These are phyloP conservation scores for Ciona savignyi DNA, from an alignment of 23 tunicate species.

Conservation along the genomic window DNA sequence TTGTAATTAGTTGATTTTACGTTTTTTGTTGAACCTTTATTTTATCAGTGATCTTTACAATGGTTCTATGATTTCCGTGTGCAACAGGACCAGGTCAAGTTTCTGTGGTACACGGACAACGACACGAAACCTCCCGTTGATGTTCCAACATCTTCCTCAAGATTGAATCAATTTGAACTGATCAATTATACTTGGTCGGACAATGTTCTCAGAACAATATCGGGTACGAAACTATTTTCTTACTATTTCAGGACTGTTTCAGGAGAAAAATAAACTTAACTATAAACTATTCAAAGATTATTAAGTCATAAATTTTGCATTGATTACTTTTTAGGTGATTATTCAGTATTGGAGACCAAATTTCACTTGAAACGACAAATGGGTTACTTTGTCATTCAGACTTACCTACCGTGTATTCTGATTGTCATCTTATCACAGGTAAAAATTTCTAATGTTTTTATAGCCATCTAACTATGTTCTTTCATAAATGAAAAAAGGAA, in stretches of 20 bases:
- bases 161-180: constrained; percentile 77
- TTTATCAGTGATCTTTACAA: too few species aligned
- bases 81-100: constrained; percentile 66
- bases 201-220: constrained; percentile 26
- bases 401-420: constrained; percentile 87
- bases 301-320: too few species aligned
- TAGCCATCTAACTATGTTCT: too few species aligned
- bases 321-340: too few species aligned
- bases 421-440: constrained; percentile 95
- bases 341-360: constrained; percentile 53
- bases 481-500: too few species aligned
- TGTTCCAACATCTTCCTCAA: constrained; percentile 42
- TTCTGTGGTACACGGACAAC: constrained; percentile 40
- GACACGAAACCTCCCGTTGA: constrained; percentile 46
- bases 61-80: too few species aligned
- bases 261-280: too few species aligned
- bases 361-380: constrained; percentile 74
- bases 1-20: too few species aligned
- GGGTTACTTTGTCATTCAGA: constrained; percentile 91
- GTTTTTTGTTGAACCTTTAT: too few species aligned
- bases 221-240: too few species aligned
- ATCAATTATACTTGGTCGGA: constrained; percentile 66
- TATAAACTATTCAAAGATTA: too few species aligned
- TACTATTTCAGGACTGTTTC: too few species aligned
- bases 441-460: not conserved